Percentiles rank a stretch among this genome's conserved stretches.
These are phyloP conservation scores for Mimumesa dahlbomi DNA, from an alignment of 2,888 invertebrate genomes.

Conservation along the genomic window DNA sequence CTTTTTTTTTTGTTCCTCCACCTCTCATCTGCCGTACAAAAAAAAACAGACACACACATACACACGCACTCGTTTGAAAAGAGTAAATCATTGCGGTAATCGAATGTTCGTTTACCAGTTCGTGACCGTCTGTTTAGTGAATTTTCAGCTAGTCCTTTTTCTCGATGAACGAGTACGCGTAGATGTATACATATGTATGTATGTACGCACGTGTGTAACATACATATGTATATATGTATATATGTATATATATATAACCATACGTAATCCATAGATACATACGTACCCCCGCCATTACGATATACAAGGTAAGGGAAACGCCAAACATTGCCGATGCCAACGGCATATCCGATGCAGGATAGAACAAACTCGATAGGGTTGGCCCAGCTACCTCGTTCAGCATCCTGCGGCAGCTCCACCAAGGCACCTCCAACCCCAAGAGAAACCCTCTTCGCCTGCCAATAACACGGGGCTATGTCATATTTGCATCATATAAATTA, in stretches of 20 bases:
- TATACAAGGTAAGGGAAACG: constrained; percentile 90
- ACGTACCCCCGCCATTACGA: constrained; percentile 89
- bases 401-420: constrained; percentile 62
- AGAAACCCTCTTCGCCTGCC: constrained; percentile 71
- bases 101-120: constrained; percentile 41
- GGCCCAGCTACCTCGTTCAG: constrained; percentile 83
- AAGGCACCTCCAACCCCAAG: constrained; percentile 70
- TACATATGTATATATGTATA: not conserved
- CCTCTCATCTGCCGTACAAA: not conserved
- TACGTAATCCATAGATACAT: constrained; percentile 36
- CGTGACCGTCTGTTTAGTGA: constrained; percentile 36
- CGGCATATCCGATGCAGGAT: constrained; percentile 89
- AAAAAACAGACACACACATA: no score
- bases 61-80: constrained; percentile 4
- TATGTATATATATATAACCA: not conserved
- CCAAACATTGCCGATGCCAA: constrained; percentile 90
- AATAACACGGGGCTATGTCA: constrained; percentile 61
- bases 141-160: constrained; percentile 23
- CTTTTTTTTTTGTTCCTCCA: not conserved
- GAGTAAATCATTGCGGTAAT: constrained; percentile 53
- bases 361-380: constrained; percentile 87
- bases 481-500: constrained; percentile 61
- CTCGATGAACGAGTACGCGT: constrained; percentile 8
- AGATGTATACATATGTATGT: not conserved
- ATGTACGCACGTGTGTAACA: not conserved